Evolutionary conservation across 2,888 invertebrate species (phyloP), one percentile per base, ranked within the genome.

Genomic region (Pollenia amentaria): DNA sequence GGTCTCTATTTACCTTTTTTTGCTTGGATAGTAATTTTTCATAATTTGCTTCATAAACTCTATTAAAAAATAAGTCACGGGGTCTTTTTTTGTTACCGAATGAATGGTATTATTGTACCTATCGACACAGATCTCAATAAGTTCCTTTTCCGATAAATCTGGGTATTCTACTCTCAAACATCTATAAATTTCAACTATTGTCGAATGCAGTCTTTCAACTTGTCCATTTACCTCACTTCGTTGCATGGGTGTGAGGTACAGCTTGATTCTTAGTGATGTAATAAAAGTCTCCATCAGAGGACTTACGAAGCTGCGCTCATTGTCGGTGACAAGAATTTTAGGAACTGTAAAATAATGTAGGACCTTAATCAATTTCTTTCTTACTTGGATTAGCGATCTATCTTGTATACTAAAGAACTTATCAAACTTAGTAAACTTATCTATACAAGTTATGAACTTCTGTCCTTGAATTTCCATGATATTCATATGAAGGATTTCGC

Each of bases 51-150:
- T 40, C n/a, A 4, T 14, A n/a, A 29, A 29, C 14, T 48, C 69
- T 69, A 11, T 53, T 69, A 8, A 69, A 69, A 51, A 69, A 69
- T 8, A 69, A 14, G 11, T 69, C 69, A 51, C 18, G 38, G 4
- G 44, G 48, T 14, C 12, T 67, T 18, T 14, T 29, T 8, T 48
- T 11, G 29, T 53, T 3, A 16, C 18, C 3, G 69, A 67, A n/a
- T n/a, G n/a, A n/a, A n/a, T n/a, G n/a, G n/a, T n/a, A n/a, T n/a
- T n/a, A n/a, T n/a, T n/a, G n/a, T n/a, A n/a, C n/a, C n/a, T n/a
- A n/a, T n/a, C n/a, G n/a, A n/a, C n/a, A n/a, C 55, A 21, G 29
- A 55, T 55, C 16, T 55, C 55, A 9, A 55, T 55, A 4, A 55
- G 11, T 55, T 55, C 55, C 21, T 55, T 55, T 8, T 21, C 10